Conservation (phyloP, 1,140 invertebrate genomes). For the Drosophila nikananu region DNA sequence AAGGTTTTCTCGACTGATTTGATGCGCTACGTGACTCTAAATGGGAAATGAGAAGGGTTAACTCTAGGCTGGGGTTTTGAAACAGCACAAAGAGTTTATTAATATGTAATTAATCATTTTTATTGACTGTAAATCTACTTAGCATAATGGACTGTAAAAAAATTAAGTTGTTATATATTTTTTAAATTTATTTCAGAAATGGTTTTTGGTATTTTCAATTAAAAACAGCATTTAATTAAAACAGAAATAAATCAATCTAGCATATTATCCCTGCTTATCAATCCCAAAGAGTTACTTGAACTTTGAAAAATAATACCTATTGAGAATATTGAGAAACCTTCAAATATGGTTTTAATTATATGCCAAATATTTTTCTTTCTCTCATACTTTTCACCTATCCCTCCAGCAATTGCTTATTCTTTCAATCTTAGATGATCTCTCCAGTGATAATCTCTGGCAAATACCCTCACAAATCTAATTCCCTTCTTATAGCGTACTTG, state of each 20-base stretch:
- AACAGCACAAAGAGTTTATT: background rate
- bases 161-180: no score
- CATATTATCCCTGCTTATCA: background rate
- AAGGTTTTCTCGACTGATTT: conserved; percentile 9
- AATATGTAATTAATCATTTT: conserved; percentile 2
- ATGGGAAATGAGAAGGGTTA: background rate
- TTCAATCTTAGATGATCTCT: conserved; percentile 1
- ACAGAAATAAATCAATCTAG: background rate
- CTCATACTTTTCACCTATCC: background rate
- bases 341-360: background rate
- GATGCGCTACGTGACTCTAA: conserved; percentile 23
- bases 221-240: no score
- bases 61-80: background rate
- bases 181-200: no score
- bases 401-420: background rate
- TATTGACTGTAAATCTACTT: background rate
- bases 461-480: background rate
- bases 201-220: no score
- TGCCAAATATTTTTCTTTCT: background rate
- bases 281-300: background rate
- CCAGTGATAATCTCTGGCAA: background rate
- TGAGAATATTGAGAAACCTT: background rate
- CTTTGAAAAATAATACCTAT: background rate
- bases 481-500: conserved; percentile 18
- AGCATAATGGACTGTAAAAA: background rate